Percentiles rank a stretch among this genome's conserved stretches.
These are phyloP conservation scores for Phaethornis superciliosus DNA, from an alignment of 2,113 vertebrate genomes.

Conservation along the genomic window DNA sequence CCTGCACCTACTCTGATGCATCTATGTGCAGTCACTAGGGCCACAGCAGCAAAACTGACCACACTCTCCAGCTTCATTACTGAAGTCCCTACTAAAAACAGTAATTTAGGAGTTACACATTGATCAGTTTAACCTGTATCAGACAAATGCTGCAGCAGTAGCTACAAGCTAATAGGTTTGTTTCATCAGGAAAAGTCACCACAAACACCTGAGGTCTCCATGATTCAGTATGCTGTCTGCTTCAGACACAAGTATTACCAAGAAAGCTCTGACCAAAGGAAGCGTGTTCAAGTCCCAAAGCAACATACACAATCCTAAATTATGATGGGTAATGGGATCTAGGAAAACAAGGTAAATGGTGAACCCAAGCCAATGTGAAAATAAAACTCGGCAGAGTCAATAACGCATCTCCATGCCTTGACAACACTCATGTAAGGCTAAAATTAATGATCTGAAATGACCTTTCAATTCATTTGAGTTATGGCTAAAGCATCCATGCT, in stretches of 20 bases:
- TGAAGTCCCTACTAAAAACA: background rate
- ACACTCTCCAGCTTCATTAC: no score
- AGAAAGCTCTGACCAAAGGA: background rate
- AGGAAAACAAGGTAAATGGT: background rate
- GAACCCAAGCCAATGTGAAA: background rate
- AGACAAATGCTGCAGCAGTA: background rate
- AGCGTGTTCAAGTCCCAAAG: background rate
- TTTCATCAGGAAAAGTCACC: background rate
- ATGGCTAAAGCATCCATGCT: background rate
- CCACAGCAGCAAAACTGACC: no score
- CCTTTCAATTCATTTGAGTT: background rate
- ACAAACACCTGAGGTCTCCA: background rate
- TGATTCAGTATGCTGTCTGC: accelerated
- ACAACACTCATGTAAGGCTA: background rate
- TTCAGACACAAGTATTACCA: background rate
- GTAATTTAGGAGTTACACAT: no score
- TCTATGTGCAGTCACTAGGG: accelerated
- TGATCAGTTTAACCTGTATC: background rate
- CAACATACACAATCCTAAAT: background rate
- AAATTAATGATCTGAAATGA: background rate
- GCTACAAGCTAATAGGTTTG: background rate
- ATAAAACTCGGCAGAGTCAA: background rate
- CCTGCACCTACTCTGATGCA: accelerated
- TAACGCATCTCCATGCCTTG: background rate
- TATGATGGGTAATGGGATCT: background rate